Conservation (phyloP, 2,797 vertebrate genomes). For the Hydrolagus colliei region DNA sequence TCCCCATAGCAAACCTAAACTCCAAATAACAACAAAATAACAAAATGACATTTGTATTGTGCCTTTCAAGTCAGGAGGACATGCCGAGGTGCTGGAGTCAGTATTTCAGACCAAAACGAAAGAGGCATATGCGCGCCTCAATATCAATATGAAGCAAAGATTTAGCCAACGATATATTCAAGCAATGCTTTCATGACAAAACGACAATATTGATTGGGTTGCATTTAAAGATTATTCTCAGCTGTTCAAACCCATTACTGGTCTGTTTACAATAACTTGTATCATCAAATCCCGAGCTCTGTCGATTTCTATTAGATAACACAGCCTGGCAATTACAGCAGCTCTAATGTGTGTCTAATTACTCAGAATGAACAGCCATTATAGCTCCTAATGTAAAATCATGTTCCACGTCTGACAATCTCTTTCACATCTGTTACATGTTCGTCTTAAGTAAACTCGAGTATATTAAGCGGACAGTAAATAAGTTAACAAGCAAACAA, state of each 20-base stretch:
- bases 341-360: constrained; percentile 24
- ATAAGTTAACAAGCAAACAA: background rate
- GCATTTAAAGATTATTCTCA: constrained; percentile 18
- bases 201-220: constrained; percentile 17
- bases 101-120: no score
- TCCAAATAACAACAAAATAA: no score
- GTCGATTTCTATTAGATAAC: background rate
- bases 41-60: no score
- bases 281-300: background rate
- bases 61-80: no score
- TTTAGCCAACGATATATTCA: constrained; percentile 12
- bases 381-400: background rate
- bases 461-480: background rate
- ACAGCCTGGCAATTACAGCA: constrained; percentile 10
- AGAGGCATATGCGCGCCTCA: background rate
- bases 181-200: background rate
- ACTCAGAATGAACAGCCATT: constrained; percentile 21
- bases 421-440: background rate
- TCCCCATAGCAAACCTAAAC: no score
- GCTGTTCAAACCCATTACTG: constrained; percentile 7
- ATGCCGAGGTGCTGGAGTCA: no score
- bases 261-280: constrained; percentile 13
- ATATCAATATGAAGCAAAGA: constrained; percentile 14
- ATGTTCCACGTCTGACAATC: constrained; percentile 7
- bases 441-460: background rate